Base-by-base conservation (phyloP, 2,797 vertebrate species). In the Chelmon rostratus region DNA sequence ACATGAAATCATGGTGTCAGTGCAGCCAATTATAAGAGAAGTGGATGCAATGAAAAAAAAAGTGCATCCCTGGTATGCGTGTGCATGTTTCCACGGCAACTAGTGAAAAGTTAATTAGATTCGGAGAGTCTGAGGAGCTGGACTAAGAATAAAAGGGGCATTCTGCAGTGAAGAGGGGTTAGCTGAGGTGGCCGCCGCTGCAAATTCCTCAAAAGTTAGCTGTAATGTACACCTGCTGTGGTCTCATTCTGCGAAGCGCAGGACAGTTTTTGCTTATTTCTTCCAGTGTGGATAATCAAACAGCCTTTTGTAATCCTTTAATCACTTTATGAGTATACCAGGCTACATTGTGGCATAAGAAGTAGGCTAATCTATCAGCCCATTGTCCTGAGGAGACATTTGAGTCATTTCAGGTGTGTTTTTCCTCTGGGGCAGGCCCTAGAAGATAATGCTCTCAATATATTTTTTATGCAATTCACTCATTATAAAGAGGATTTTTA, bases 21-120 rank as follows among this genome's bases (percentile, higher is more conserved):
- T 47, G 56, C 13, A 28, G 18, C 8, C 44, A 31, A 23, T 1
- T 47, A 23, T 31, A 47, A 35, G 46, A 47, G 56, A 28, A 68
- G 35, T 33, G 18, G 13, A 25, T 64, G 33, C 37, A 25, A 38
- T 21, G 42, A 15, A 21, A 25, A 53, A 6, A 33, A 67, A 69
- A 12, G 4, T 15, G 8, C 0, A 62, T 73, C 44, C 23, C 50
- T 49, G 18, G 5, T 78, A 53, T 69, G n/a, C 35, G n/a, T 68
- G 58, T 16, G 38, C 71, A 62, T 62, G 78, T 86, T 92, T 89
- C 89, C 85, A 68, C 16, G 67, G 86, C 35, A 88, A 89, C 76
- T 12, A 50, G 33, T 71, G 76, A 80, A 78, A 73, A 58, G 74
- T 86, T 83, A 80, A 87, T 85, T 68, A 50, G 72, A 93, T 78